Percentiles rank a stretch among this genome's conserved stretches.
Conservation (phyloP, 1,140 invertebrate species). For the Dinothrombium tinctorium region DNA sequence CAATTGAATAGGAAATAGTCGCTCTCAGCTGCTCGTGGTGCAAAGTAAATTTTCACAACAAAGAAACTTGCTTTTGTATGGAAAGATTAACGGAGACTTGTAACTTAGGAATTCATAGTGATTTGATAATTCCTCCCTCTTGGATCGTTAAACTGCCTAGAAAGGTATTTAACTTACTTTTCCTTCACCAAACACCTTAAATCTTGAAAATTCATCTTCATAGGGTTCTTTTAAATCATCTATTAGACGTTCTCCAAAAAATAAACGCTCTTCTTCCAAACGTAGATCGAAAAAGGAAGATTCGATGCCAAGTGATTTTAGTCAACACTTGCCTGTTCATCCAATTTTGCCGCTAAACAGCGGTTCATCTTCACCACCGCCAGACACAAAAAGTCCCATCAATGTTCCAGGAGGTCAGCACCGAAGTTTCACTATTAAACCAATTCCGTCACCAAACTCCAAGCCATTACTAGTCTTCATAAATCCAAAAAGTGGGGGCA, state of each 20-base stretch:
- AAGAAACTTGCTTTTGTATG: constrained; percentile 77
- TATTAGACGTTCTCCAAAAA: constrained; percentile 56
- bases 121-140: constrained; percentile 78
- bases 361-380: background rate
- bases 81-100: constrained; percentile 77
- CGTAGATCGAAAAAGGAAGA: constrained; percentile 31
- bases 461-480: constrained; percentile 68
- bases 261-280: constrained; percentile 39
- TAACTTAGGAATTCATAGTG: constrained; percentile 52
- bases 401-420: constrained; percentile 13
- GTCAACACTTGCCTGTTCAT: background rate
- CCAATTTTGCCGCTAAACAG: background rate
- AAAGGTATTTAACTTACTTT: constrained; percentile 22
- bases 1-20: constrained; percentile 50
- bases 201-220: background rate
- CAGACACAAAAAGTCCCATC: background rate
- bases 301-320: constrained; percentile 11
- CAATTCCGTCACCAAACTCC: constrained; percentile 59
- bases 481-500: constrained; percentile 38
- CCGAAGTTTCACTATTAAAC: constrained; percentile 47
- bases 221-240: constrained; percentile 75
- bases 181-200: background rate
- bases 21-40: constrained; percentile 95
- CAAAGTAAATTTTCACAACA: constrained; percentile 87
- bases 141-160: constrained; percentile 88